Percentiles rank a stretch among this genome's conserved stretches.
phyloP scores from a whole-genome alignment of 2,888 invertebrate genomes.

The Mimachlamys varia region DNA sequence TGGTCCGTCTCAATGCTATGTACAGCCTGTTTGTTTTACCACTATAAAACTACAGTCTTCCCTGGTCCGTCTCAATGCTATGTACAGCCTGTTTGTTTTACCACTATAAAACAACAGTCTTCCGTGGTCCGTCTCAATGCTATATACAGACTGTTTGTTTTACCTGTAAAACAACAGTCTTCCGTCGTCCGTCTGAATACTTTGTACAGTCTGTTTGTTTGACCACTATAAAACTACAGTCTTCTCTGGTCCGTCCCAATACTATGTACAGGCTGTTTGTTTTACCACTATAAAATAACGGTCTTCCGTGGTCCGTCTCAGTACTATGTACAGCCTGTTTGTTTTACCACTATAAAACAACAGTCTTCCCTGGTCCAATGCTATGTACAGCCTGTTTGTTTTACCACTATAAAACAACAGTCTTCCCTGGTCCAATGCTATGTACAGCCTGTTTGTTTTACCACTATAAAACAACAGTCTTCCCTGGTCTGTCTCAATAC shows the following conservation, averaged over 20 bases:
- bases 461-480: not conserved
- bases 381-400: not conserved
- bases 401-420: not conserved
- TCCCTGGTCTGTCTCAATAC: not conserved
- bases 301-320: not conserved
- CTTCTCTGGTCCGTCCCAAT: not conserved
- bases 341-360: not conserved
- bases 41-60: not conserved
- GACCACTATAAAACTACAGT: not conserved
- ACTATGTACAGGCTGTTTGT: not conserved
- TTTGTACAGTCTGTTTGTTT: not conserved
- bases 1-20: not conserved
- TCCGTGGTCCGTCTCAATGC: not conserved
- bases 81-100: not conserved
- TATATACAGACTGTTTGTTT: not conserved
- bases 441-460: not conserved
- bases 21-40: not conserved
- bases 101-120: not conserved
- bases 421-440: not conserved
- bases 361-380: not conserved
- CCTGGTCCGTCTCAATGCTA: not conserved
- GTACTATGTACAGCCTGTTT: not conserved
- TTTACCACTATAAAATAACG: not conserved
- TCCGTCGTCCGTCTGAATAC: not conserved
- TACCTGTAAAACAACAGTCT: not conserved